These are phyloP conservation scores for human (Homo sapiens) DNA, from an alignment of 2,113 vertebrate species.

Conservation along the genomic window GRCh38 chr2:229889501-229890000, in stretches of 20 bases:
- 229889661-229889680: neutral
- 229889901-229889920: neutral
- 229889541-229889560: neutral
- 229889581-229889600: conserved; percentile 11
- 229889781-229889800: neutral
- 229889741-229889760: neutral
- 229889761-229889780: neutral
- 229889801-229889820: neutral
- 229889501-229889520: neutral
- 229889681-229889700: neutral
- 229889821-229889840: neutral
- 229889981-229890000: neutral
- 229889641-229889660: neutral
- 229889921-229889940: neutral
- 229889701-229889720: conserved; percentile 18
- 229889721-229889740: conserved; percentile 15
- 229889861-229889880: neutral
- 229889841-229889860: neutral
- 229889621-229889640: neutral
- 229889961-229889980: neutral
- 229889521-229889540: neutral
- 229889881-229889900: neutral
- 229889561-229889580: neutral
- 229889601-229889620: conserved; percentile 51
- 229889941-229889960: neutral